Evolutionary conservation across 2,888 invertebrate species (phyloP).

Genomic region (Lepidochrysops patricia): DNA sequence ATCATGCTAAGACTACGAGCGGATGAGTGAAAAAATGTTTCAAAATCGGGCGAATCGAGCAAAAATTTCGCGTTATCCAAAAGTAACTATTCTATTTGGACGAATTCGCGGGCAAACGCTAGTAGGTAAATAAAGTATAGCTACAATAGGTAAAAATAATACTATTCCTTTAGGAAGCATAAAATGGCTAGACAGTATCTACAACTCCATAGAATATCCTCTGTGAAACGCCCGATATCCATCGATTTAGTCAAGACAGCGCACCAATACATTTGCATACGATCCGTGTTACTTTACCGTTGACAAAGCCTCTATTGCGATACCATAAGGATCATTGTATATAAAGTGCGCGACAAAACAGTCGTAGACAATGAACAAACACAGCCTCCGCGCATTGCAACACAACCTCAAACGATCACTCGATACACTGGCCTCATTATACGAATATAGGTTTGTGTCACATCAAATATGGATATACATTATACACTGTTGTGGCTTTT

Average conservation of each 20-base stretch:
- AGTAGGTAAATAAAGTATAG: too few species aligned
- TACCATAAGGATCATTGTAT: background rate
- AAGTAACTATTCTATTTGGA: too few species aligned
- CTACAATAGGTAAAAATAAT: too few species aligned
- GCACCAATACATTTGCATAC: background rate
- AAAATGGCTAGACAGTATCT: too few species aligned
- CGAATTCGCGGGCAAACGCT: too few species aligned
- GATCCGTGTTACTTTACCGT: too few species aligned
- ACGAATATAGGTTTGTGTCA: constrained; percentile 1
- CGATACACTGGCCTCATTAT: constrained; percentile 2
- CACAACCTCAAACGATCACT: background rate
- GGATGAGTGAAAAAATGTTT: too few species aligned
- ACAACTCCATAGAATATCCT: too few species aligned
- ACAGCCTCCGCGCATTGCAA: background rate
- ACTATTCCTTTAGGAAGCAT: too few species aligned
- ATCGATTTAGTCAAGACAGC: background rate
- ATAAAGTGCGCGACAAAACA: background rate
- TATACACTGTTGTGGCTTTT: background rate
- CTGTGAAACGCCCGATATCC: background rate
- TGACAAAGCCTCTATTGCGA: background rate
- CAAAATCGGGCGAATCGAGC: too few species aligned
- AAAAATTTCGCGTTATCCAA: too few species aligned
- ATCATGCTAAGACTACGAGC: too few species aligned
- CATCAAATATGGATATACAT: constrained; percentile 11
- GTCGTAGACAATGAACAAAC: background rate